Base-by-base conservation (phyloP, 2,113 vertebrate genomes). In the Beaufortia kweichowensis region DNA sequence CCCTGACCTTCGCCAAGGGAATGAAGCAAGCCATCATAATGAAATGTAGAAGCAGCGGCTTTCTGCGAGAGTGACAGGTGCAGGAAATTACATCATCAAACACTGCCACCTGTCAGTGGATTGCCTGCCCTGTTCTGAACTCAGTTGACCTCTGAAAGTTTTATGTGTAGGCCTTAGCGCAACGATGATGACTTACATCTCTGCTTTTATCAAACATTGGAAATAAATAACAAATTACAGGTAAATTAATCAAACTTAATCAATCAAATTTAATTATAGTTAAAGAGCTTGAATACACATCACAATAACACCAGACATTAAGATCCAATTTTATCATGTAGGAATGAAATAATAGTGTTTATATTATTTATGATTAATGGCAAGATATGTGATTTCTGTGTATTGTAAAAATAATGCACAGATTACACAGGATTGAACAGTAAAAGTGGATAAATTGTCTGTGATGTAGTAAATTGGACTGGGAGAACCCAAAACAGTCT, bases 1-100 rank as follows among this genome's bases (percentile, higher is more conserved):
- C 56, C 24, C 39, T 73, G 70, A 73, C 70, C 70, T 73, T 73
- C 17, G 57, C 39, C 29, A 74, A 61, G 1, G 3, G 33, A 61
- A 61, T 31, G 56, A 61, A 57, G 33, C 21, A 26, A 81, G 69
- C 60, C 61, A 61, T 77, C 55, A 64, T 53, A 72, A 73, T 76
- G 69, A 57, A 55, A 72, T 76, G 66, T 70, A 57, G 29, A 70
- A 74, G 57, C 35, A 15, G 39, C 69, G 15, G 61, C 43, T 63
- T 72, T 31, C 55, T 57, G 60, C 24, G 24, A 46, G 55, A 65
- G 28, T 73, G 79, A 81, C 75, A 81, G 75, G 79, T 60, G 57
- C 24, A 66, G 79, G 53, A 81, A 76, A 81, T 77, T 77, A 76
- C 79, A 81, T 77, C 67, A 81, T 81, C 62, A 79, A 72, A 63